These are phyloP conservation scores for Acanthurus tractus DNA, from an alignment of 2,797 vertebrate species.

Conservation along the genomic window DNA sequence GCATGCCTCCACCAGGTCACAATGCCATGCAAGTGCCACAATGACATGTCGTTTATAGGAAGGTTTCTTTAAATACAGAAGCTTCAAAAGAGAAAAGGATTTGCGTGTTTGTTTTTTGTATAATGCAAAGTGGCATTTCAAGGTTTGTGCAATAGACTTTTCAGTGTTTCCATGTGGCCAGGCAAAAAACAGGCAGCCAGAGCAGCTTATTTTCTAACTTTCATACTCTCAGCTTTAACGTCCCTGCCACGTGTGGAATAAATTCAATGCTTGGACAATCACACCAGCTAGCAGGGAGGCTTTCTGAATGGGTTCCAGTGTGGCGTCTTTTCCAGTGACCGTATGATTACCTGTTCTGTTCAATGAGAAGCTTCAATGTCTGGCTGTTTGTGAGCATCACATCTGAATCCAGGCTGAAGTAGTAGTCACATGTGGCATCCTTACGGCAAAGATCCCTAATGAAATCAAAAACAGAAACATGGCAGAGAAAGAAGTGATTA, in stretches of 20 bases:
- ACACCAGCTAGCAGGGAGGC: constrained; percentile 39
- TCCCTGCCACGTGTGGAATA: constrained; percentile 62
- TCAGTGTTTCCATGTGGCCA: constrained; percentile 61
- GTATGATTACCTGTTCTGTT: constrained; percentile 95
- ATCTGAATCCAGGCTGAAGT: constrained; percentile 96
- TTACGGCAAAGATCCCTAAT: constrained; percentile 93
- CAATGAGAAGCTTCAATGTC: constrained; percentile 94
- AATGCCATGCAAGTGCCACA: constrained; percentile 56
- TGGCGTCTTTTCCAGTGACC: constrained; percentile 16
- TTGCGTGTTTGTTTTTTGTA: constrained; percentile 71
- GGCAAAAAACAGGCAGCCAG: constrained; percentile 78
- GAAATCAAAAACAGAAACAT: constrained; percentile 29
- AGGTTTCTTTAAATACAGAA: constrained; percentile 55
- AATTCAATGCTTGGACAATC: constrained; percentile 47
- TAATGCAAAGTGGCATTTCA: constrained; percentile 74
- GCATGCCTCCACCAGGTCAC: constrained; percentile 58
- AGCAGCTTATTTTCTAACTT: constrained; percentile 77
- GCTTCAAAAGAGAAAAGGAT: constrained; percentile 46
- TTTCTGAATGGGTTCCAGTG: constrained; percentile 22
- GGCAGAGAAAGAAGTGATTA: constrained; percentile 39
- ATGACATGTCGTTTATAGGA: constrained; percentile 74
- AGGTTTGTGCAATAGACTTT: constrained; percentile 46
- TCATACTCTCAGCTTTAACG: constrained; percentile 67
- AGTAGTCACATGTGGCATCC: constrained; percentile 91
- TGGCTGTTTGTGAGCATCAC: constrained; percentile 94